These are phyloP conservation scores for Mayetiola destructor DNA, from an alignment of 2,888 invertebrate genomes.

Conservation along the genomic window DNA sequence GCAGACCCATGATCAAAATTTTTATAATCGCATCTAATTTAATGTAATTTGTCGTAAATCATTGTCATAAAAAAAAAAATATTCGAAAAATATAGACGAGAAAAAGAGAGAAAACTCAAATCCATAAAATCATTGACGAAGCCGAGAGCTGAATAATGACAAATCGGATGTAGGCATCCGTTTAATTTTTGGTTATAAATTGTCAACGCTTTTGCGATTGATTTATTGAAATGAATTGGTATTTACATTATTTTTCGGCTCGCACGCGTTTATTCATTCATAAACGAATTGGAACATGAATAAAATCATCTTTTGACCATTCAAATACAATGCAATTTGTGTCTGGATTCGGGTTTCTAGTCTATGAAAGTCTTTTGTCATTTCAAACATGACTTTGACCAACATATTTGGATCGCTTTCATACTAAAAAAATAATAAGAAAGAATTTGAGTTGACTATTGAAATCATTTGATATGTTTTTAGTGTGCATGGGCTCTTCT, in stretches of 20 bases:
- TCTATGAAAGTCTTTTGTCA: constrained; percentile 9
- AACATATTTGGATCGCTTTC: no score
- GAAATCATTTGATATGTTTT: no score
- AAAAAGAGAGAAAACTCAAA: background rate
- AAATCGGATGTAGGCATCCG: no score
- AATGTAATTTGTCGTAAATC: constrained; percentile 5
- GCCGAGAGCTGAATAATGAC: no score
- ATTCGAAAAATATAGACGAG: constrained; percentile 2
- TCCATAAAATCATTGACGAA: background rate
- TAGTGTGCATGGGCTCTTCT: no score
- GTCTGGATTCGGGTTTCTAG: background rate
- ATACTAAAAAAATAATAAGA: no score
- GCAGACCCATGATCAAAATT: no score
- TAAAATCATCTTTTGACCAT: background rate
- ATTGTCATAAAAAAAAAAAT: no score
- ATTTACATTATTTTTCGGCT: no score
- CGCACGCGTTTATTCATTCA: background rate
- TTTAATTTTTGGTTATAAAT: no score
- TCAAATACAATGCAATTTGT: constrained; percentile 1
- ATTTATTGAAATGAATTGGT: background rate
- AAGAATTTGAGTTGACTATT: no score
- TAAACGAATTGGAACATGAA: background rate
- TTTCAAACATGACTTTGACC: no score
- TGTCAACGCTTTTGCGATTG: background rate
- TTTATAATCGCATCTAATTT: constrained; percentile 8